A percentile compares a stretch with the other conserved stretches of the same genome.
Evolutionary conservation across 2,113 vertebrate species (phyloP).

Genomic region (Sapajus apella): DNA sequence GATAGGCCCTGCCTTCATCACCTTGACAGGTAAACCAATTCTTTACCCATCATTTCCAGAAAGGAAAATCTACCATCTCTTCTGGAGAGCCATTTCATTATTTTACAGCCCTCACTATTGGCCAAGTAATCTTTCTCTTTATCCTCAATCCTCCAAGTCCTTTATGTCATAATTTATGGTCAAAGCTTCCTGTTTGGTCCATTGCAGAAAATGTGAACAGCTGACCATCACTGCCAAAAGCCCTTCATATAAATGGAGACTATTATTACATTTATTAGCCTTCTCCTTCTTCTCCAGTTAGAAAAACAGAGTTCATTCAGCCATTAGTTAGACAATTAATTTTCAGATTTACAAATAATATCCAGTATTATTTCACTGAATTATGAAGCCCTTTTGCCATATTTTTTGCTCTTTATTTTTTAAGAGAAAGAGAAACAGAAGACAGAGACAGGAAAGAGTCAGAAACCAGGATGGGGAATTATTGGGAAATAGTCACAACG

Average conservation of each 20-base stretch:
- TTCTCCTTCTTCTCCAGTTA: background rate
- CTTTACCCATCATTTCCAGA: background rate
- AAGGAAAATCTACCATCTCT: conserved; percentile 27
- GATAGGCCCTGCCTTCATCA: background rate
- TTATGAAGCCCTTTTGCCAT: background rate
- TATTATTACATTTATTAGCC: background rate
- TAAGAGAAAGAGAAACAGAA: background rate
- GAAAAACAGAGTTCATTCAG: background rate
- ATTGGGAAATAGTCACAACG: background rate
- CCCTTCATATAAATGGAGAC: background rate
- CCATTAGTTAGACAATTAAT: background rate
- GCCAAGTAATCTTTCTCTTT: conserved; percentile 68
- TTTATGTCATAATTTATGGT: conserved; percentile 55
- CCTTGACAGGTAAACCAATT: background rate
- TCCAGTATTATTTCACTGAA: background rate
- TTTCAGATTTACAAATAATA: background rate
- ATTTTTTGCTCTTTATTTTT: background rate
- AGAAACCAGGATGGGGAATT: background rate
- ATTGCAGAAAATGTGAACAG: background rate
- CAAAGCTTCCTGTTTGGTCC: background rate
- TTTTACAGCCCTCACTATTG: conserved; percentile 43
- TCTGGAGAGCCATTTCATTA: conserved; percentile 43
- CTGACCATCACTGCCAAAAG: background rate
- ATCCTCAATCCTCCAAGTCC: conserved; percentile 58
- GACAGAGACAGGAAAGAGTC: background rate